Conservation (phyloP, 2,888 invertebrate genomes). For the Ectemnius continuus region DNA sequence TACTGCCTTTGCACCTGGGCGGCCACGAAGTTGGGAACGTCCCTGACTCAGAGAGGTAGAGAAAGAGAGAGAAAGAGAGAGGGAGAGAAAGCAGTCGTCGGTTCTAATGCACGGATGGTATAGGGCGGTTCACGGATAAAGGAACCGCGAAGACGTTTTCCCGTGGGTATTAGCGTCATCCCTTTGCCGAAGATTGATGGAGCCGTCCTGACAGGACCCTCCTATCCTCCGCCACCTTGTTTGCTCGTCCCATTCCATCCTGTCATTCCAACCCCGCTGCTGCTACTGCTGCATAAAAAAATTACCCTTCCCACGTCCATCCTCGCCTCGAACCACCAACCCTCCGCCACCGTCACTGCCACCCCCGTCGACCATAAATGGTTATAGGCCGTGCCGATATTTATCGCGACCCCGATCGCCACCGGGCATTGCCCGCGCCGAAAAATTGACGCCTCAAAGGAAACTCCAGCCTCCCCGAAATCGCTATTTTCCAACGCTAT, state of each 20-base stretch:
- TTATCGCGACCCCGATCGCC: slow-evolving; percentile 52
- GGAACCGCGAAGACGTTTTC: slow-evolving; percentile 65
- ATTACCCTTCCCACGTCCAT: slow-evolving; percentile 33
- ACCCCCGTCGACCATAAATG: slow-evolving; percentile 43
- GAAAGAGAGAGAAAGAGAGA: no score
- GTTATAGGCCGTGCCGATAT: slow-evolving; percentile 57
- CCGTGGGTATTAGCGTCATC: slow-evolving; percentile 73
- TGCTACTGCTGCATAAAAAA: slow-evolving; percentile 41
- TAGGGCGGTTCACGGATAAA: slow-evolving; percentile 54
- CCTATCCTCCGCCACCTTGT: slow-evolving; percentile 38
- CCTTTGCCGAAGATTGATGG: slow-evolving; percentile 75
- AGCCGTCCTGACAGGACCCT: slow-evolving; percentile 63
- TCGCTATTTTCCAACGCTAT: neutral
- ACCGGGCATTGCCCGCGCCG: slow-evolving; percentile 18
- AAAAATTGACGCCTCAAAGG: neutral
- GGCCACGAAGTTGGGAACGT: no score
- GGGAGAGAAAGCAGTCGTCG: no score
- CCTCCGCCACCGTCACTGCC: slow-evolving; percentile 13
- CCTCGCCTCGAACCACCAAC: slow-evolving; percentile 14
- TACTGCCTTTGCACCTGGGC: no score
- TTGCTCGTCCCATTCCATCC: slow-evolving; percentile 29
- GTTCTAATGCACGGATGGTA: slow-evolving; percentile 53
- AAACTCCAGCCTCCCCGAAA: neutral
- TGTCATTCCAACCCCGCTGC: slow-evolving; percentile 24
- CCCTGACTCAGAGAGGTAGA: no score